These are phyloP conservation scores for Anadara kagoshimensis DNA, from an alignment of 1,140 invertebrate genomes.

Conservation along the genomic window DNA sequence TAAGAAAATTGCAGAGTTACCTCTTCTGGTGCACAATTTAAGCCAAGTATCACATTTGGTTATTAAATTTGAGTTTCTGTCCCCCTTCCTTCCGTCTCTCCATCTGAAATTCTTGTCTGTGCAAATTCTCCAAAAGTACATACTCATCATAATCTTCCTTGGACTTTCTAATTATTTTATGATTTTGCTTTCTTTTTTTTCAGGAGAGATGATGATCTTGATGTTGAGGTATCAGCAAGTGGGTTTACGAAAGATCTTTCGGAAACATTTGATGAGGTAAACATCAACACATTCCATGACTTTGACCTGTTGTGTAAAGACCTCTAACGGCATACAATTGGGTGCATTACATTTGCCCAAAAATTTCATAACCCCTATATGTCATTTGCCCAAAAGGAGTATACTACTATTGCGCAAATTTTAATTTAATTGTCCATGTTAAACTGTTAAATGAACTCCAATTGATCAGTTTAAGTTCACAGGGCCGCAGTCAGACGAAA, in stretches of 20 bases:
- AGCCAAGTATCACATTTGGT: too few species aligned
- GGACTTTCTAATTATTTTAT: background rate
- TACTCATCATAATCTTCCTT: background rate
- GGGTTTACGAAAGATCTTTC: conserved; percentile 91
- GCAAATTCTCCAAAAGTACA: too few species aligned
- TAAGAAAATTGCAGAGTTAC: too few species aligned
- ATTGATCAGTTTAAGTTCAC: too few species aligned
- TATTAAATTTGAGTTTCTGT: too few species aligned
- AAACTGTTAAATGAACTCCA: too few species aligned
- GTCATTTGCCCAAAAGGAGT: background rate
- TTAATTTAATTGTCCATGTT: background rate
- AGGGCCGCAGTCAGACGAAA: too few species aligned
- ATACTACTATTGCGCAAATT: background rate
- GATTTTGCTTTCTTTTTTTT: conserved; percentile 30
- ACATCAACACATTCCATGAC: conserved; percentile 1
- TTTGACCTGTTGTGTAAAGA: conserved; percentile 7
- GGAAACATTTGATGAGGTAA: conserved; percentile 78
- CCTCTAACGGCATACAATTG: conserved; percentile 20
- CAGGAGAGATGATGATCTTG: conserved; percentile 87
- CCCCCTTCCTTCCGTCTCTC: too few species aligned
- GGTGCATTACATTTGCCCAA: background rate
- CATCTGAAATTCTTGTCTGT: too few species aligned
- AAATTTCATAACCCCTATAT: background rate
- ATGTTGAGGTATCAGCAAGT: conserved; percentile 92
- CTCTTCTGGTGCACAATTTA: too few species aligned